Base-by-base conservation (phyloP, 1,140 invertebrate genomes). In the Trichonephila clavata region DNA sequence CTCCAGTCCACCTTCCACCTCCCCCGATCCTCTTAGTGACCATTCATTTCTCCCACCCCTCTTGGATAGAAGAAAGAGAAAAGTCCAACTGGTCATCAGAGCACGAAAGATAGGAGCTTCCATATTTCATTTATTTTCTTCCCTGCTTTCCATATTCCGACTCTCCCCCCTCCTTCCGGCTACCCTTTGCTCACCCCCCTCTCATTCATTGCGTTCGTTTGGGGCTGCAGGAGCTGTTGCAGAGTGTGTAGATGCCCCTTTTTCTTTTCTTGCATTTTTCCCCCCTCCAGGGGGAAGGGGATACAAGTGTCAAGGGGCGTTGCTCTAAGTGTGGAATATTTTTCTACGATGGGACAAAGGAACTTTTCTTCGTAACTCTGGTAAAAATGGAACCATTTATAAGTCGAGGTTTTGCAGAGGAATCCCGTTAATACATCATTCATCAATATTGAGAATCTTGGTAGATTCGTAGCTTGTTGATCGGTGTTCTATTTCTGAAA, bases 71-170 rank as follows among this genome's bases (percentile, higher is more conserved):
- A 80, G 65, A 93, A 87, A 86, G 24, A 84, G 90, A 61, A 86
- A 65, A 68, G 90, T 92, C 83, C 89, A 90, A 90, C 89, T 93
- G 91, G 91, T 87, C 91, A 93, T 93, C 91, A 93, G 81, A 50
- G 81, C 83, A 77, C 65, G 91, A 18, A 81, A 71, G 84, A 84
- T 84, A 84, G 80, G 90, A 92, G 68, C 77, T 71, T 93, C 83
- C 91, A 93, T 93, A 93, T 93, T 93, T 93, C 91, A 93, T 93
- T 93, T 93, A 87, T 93, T 93, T 86, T 71, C 83, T 89, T 60
- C 59, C 63, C 91, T 93, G 91, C 91, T 93, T 93, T 87, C 91
- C 91, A 93, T 93, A 93, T 93, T 92, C 61, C 27, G 71, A 32
- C 87, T 93, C 83, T 65, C 90, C 39, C 63, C 80, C 21, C 61